Evolutionary conservation across 1,140 invertebrate genomes (phyloP), one percentile per base, ranked within the genome.

Genomic region (Apis cerana): DNA sequence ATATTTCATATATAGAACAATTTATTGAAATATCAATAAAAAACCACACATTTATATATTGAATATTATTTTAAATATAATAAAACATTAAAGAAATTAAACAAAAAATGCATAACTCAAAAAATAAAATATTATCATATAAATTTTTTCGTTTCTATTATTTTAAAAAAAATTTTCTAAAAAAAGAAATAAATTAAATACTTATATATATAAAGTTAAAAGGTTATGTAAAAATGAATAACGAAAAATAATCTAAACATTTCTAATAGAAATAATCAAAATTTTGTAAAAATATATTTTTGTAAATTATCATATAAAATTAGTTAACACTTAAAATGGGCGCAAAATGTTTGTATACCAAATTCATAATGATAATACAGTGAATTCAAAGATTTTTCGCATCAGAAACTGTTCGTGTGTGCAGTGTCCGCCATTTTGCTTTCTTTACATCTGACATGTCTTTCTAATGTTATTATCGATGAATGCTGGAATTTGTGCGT

Each of bases 381-480:
- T 72, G 70, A 78, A 82, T 79, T 89, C 82, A 69, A 77, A 83
- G 82, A 89, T 81, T 87, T 87, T 87, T 89, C 83, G 69, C 62
- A 77, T 75, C 43, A 33, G 23, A 68, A 58, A 71, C 79, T 84
- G 69, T 84, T 65, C 86, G 83, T 85, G 82, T 86, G 86, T 82
- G 83, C 84, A 75, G 70, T 69, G 69, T 68, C 84, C 90, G 90
- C 90, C 90, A 91, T 91, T 90, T 91, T 91, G 88, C 89, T 90
- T 83, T 81, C 80, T 86, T 88, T 86, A 89, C 87, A 89, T 89
- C 91, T 93, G 89, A 91, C 90, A 90, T 93, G 90, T 93, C 91
- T 93, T 91, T 93, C 90, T 92, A 92, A 93, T 93, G 92, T 93
- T 93, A 91, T 93, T 93, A 93, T 92, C 91, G 90, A 91, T 88